Base-by-base conservation (phyloP, 2,888 invertebrate species). In the Pterostichus madidus region DNA sequence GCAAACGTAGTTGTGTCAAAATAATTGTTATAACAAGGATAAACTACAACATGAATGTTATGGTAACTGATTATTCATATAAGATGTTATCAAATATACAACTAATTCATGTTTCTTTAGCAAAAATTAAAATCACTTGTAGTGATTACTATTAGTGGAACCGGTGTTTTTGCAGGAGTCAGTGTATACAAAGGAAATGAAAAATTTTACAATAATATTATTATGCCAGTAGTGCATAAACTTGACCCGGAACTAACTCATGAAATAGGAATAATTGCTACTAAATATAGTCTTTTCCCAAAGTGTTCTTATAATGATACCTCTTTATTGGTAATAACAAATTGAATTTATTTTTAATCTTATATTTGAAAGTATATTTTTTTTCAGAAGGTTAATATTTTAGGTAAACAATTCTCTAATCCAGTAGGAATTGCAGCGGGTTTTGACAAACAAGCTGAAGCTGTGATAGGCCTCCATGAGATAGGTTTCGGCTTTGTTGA, bases 341-440 rank as follows among this genome's bases (percentile, higher is more conserved):
- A 24, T 24, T 24, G 24, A 89, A 88, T 84, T 79, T 13, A 44
- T 15, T 68, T 61, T 52, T 13, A 81, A 24, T 61, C 24, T 73
- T 15, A 53, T 35, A 6, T 52, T 39, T 53, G 15, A 17, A 17
- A n/a, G 17, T 46, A 73, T 44, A 39, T 15, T 68, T 52, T 84
- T 85, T 77, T 79, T 86, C 86, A 96, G 96, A 92, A 92, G 88
- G 94, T 95, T 0, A 92, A 91, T 79, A 91, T 98, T 68, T 95
- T 96, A 89, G 93, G 93, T 24, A 91, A 93, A 84, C 89, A 94
- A 11, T 93, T 99, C 84, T 91, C 92, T 80, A 99, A 98, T 91
- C 99, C 99, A 0, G 90, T 99, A 86, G 99, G 99, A n/a, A 94
- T 99, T 87, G 99, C 99, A 32, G 99, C 99, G 83, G 99, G 99